phyloP scores from a whole-genome alignment of 2,113 vertebrate genomes.

The Mustela lutreola region DNA sequence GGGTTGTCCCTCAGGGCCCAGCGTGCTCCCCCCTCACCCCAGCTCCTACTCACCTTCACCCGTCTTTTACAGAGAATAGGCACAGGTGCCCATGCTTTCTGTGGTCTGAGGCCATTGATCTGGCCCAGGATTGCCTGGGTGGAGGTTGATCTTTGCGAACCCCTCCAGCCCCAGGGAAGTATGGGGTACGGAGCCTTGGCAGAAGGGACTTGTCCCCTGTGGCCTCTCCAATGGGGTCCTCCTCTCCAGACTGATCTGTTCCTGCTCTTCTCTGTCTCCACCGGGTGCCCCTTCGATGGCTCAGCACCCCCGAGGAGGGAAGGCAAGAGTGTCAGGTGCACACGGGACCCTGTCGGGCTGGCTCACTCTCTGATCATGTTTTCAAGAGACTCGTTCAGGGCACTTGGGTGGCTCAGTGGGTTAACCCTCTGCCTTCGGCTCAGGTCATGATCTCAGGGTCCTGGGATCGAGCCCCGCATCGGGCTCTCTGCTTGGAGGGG shows the following conservation, averaged over 20 bases:
- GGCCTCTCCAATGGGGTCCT: fast-evolving
- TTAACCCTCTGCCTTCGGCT: too few relatives aligned
- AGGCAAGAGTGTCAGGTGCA: background rate
- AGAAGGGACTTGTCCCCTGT: fast-evolving
- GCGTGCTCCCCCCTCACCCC: background rate
- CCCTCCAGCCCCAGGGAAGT: background rate
- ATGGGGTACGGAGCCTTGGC: fast-evolving
- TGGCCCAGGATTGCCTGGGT: background rate
- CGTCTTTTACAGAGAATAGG: background rate
- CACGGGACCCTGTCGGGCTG: fast-evolving
- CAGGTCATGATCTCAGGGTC: too few relatives aligned
- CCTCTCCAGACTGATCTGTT: fast-evolving
- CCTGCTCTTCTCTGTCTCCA: background rate
- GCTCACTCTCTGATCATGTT: background rate
- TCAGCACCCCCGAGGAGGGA: background rate
- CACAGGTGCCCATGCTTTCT: too few relatives aligned
- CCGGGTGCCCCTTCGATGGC: fast-evolving
- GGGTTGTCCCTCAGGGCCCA: fast-evolving
- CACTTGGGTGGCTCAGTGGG: too few relatives aligned
- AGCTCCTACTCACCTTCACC: background rate
- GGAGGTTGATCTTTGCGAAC: background rate
- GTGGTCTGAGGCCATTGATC: background rate
- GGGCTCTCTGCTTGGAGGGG: too few relatives aligned
- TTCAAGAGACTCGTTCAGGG: background rate
- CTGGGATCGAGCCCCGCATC: too few relatives aligned